Conservation (phyloP, 1,140 invertebrate genomes). For the Plectrocnemia conspersa region DNA sequence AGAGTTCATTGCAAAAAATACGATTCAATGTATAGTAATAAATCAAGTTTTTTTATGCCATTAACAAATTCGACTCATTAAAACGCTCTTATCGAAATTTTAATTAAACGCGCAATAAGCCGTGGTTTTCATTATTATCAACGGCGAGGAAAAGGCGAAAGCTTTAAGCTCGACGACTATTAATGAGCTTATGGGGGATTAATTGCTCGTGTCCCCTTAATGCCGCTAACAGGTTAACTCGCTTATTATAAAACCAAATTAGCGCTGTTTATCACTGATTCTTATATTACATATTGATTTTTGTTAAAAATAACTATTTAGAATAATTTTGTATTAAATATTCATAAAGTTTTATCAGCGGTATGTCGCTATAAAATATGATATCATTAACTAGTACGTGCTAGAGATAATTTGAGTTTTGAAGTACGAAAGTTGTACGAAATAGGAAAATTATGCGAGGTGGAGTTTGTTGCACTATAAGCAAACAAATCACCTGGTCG, state of each 20-base stretch:
- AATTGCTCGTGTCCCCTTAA: slow-evolving; percentile 21
- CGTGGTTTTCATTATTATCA: slow-evolving; percentile 18
- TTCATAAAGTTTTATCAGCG: background rate
- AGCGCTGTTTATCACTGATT: too few species aligned
- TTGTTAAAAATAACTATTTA: too few species aligned
- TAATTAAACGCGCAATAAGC: slow-evolving; percentile 23
- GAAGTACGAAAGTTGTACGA: too few species aligned
- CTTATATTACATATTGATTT: too few species aligned
- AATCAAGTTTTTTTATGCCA: background rate
- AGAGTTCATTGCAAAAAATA: background rate
- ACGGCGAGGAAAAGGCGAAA: slow-evolving; percentile 12
- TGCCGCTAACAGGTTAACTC: slow-evolving; percentile 16
- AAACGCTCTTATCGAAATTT: slow-evolving; percentile 16
- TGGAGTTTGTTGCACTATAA: too few species aligned
- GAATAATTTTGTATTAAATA: too few species aligned
- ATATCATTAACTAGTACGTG: background rate
- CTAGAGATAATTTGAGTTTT: too few species aligned
- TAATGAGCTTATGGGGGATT: slow-evolving; percentile 22
- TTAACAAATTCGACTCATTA: slow-evolving; percentile 11
- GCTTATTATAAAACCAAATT: slow-evolving; percentile 16
- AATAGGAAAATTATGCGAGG: too few species aligned
- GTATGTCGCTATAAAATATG: background rate
- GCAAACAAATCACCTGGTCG: too few species aligned
- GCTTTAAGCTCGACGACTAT: slow-evolving; percentile 20
- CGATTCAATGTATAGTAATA: background rate